phyloP scores from a whole-genome alignment of 2,113 vertebrate genomes.

The Dipodomys ordii region DNA sequence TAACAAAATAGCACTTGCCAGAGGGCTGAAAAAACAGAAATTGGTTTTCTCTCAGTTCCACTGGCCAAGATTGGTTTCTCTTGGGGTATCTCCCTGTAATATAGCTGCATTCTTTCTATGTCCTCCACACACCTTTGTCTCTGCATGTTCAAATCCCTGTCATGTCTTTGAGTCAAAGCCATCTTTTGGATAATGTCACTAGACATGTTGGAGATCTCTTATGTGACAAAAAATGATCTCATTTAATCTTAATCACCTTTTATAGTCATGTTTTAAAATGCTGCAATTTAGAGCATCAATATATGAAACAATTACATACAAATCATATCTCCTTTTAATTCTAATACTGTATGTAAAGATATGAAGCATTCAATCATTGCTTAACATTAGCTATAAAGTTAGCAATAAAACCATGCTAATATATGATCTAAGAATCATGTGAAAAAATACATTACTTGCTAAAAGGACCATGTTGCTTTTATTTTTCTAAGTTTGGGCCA shows the following conservation, averaged over 20 bases:
- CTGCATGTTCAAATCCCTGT: background rate
- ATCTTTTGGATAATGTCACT: background rate
- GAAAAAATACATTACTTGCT: background rate
- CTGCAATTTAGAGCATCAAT: background rate
- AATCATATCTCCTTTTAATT: slow-evolving; percentile 41
- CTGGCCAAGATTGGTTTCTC: background rate
- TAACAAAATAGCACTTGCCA: background rate
- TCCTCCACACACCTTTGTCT: background rate
- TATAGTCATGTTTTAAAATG: background rate
- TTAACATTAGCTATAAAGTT: background rate
- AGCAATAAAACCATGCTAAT: background rate
- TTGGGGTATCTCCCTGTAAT: background rate
- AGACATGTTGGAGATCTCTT: background rate
- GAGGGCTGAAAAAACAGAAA: background rate
- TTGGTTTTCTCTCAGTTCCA: background rate
- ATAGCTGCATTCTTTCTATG: background rate
- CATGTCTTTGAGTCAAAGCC: background rate
- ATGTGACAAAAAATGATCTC: background rate
- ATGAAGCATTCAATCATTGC: background rate
- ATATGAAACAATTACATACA: background rate
- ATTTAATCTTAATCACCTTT: background rate
- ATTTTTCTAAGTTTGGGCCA: background rate
- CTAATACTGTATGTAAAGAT: background rate
- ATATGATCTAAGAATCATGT: background rate
- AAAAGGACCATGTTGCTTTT: background rate